Percentiles rank a stretch among this genome's conserved stretches.
Evolutionary conservation across 1,140 invertebrate genomes (phyloP).

Genomic region (Meloidogyne exigua): DNA sequence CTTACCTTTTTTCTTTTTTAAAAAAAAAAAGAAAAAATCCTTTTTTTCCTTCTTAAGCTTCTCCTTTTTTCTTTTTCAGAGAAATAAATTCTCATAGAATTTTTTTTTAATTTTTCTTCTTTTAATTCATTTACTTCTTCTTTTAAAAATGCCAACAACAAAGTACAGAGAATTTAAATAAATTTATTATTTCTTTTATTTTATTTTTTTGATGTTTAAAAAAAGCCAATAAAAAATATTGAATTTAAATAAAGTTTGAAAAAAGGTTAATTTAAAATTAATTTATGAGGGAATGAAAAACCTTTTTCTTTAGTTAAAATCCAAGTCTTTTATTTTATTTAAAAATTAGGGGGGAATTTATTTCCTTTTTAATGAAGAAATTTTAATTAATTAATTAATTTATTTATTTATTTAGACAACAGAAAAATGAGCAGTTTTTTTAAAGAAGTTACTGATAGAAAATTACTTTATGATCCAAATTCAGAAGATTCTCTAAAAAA

Average conservation of each 20-base stretch:
- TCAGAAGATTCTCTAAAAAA: neutral
- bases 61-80: neutral
- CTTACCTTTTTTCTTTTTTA: too few species aligned
- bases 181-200: neutral
- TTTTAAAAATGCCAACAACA: neutral
- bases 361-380: too few species aligned
- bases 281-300: too few species aligned
- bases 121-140: neutral
- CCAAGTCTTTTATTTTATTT: too few species aligned
- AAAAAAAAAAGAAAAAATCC: neutral
- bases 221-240: too few species aligned
- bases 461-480: conserved; percentile 5
- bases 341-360: too few species aligned
- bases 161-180: conserved; percentile 1
- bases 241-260: too few species aligned
- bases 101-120: neutral
- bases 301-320: too few species aligned
- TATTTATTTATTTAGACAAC: neutral
- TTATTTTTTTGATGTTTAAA: too few species aligned
- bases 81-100: neutral
- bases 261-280: neutral
- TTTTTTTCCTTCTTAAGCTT: neutral
- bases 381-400: too few species aligned
- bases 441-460: neutral
- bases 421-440: neutral